Base-by-base conservation (phyloP, 2,888 invertebrate genomes). In the Oxyteleia sp. region DNA sequence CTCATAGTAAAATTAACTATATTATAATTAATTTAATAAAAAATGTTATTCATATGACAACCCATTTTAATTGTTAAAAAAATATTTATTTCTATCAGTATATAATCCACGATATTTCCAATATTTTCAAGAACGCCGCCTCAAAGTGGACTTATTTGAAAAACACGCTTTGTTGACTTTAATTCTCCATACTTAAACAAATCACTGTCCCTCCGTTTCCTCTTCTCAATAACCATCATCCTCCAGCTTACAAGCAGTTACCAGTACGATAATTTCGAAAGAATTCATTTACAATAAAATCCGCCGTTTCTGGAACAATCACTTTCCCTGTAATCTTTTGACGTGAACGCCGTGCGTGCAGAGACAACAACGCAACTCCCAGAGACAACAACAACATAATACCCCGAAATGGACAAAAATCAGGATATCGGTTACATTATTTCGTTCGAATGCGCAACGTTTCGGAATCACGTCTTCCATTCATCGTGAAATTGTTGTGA, bases 371-470 rank as follows among this genome's bases (percentile, higher is more conserved):
- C 59, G 32, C 26, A 32, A 16, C 15, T 10, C 23, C 32, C n/a
- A n/a, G n/a, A n/a, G n/a, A n/a, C n/a, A n/a, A 38, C 45, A 18
- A 16, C 51, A 47, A 18, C 35, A 43, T 55, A 55, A 64, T 72
- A 18, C 43, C 4, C 29, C n/a, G 49, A 29, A 8, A 1, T 47
- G 45, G 55, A 81, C 81, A 81, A 81, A 81, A 81, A 64, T 81
- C 81, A 74, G 81, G 81, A 81, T 81, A 81, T 74, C 20, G 81
- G 74, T 66, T 61, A 61, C 61, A 15, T 74, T 68, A 61, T 81
- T 81, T 49, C 43, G 49, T 55, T 10, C 47, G 71, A 71, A 53
- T 29, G 57, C 38, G 69, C 63, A 49, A 55, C 53, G 63, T 20
- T 26, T 55, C 69, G n/a, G 64, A 74, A 47, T 66, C 72, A 35